Conservation (phyloP, 1,140 invertebrate species). For the Pachyrhynchus sulphureomaculatus region DNA sequence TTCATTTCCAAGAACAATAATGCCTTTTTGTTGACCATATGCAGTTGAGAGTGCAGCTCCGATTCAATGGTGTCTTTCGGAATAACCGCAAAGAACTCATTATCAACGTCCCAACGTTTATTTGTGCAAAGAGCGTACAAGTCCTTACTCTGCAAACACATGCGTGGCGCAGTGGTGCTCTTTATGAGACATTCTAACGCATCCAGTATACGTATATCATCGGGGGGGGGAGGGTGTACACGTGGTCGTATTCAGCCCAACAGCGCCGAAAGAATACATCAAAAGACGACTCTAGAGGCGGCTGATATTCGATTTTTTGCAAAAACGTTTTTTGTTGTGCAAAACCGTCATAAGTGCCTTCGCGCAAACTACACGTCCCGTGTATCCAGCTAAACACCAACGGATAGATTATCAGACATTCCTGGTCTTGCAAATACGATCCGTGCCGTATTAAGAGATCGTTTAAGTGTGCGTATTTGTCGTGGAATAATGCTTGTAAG, state of each 20-base stretch:
- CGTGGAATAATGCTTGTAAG: too few relatives aligned
- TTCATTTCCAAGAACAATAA: too few relatives aligned
- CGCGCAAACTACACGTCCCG: background rate
- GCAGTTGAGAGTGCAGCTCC: too few relatives aligned
- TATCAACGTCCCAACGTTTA: background rate
- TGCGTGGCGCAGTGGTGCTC: background rate
- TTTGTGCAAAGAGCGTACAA: background rate
- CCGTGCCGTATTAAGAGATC: too few relatives aligned
- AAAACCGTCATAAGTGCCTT: background rate
- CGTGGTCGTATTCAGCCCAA: background rate
- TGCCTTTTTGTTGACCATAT: too few relatives aligned
- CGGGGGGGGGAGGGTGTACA: background rate
- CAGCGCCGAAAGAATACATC: background rate
- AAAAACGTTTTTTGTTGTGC: background rate
- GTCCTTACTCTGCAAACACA: background rate
- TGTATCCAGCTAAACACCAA: too few relatives aligned
- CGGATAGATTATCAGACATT: too few relatives aligned
- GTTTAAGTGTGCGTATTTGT: too few relatives aligned
- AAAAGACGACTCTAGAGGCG: background rate
- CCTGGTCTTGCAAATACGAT: too few relatives aligned
- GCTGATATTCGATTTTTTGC: background rate
- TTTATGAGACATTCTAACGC: background rate
- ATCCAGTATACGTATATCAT: background rate
- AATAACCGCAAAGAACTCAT: too few relatives aligned
- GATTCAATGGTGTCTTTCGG: too few relatives aligned